Percentiles rank a stretch among this genome's conserved stretches.
These are phyloP conservation scores for Trichonephila clavata DNA, from an alignment of 1,140 invertebrate genomes.

Conservation along the genomic window DNA sequence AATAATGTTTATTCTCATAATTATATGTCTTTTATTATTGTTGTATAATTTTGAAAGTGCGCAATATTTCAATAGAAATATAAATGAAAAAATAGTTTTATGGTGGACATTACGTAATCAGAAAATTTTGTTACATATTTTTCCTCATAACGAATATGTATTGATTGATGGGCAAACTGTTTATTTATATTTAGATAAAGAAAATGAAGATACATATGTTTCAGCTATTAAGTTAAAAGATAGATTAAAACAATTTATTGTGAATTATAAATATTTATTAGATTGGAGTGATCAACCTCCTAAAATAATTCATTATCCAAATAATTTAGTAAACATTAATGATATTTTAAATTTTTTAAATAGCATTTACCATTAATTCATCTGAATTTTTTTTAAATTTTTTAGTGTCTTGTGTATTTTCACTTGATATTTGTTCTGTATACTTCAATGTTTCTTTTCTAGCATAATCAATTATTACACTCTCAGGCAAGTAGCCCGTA, in stretches of 20 bases:
- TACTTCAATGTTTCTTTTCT: too few species aligned
- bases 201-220: conserved; percentile 17
- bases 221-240: neutral
- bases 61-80: neutral
- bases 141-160: conserved; percentile 24
- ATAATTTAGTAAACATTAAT: conserved; percentile 1
- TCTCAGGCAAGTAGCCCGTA: too few species aligned
- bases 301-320: conserved; percentile 10
- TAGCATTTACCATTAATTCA: too few species aligned
- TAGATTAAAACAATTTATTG: conserved; percentile 1
- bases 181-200: conserved; percentile 34
- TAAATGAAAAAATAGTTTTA: neutral
- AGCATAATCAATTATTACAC: too few species aligned
- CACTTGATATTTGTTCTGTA: too few species aligned
- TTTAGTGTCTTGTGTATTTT: too few species aligned
- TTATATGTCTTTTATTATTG: conserved; percentile 60
- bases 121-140: conserved; percentile 6
- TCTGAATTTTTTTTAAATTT: too few species aligned
- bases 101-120: conserved; percentile 5
- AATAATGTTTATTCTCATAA: conserved; percentile 50
- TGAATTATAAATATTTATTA: conserved; percentile 34
- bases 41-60: conserved; percentile 39
- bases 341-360: conserved; percentile 25
- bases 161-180: conserved; percentile 3
- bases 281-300: neutral